Evolutionary conservation across 2,797 vertebrate genomes (phyloP), one percentile per base, ranked within the genome.

Genomic region (Lithobates sylvaticus): DNA sequence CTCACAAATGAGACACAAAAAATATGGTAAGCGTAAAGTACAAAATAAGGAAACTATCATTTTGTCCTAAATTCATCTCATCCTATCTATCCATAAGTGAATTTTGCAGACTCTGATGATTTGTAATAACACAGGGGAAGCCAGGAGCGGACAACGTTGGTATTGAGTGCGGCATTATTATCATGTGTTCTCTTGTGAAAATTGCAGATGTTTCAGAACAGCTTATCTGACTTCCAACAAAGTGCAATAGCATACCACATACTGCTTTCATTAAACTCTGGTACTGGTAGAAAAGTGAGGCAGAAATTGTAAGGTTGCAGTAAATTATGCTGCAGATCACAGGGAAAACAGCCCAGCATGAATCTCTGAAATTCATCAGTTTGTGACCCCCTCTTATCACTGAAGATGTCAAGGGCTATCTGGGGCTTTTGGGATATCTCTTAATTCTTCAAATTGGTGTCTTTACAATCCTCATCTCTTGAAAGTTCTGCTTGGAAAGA

Each of bases 181-280:
- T 78, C 77, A 78, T 68, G 77, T 47, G 64, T 81, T 74, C 29
- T 84, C 1, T 77, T 69, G 54, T 69, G 65, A 78, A 47, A 26
- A 73, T 67, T 65, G 78, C 32, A 70, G 71, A 36, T 34, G 79
- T 81, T 81, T 67, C 64, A 32, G 69, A 27, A 26, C 47, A 42
- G 36, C 10, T 67, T 79, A 85, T 79, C 36, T 36, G 42, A 21
- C n/a, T 72, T 42, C 54, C 68, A 81, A 50, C 72, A 76, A 27
- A 77, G 74, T 72, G 65, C 27, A 76, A 67, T 73, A 78, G 54
- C 76, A 75, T 36, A 67, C 76, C 81, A 84, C 86, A 87, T 87
- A 18, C 81, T 84, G 81, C 58, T 87, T 87, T 87, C 81, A 87
- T 84, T 87, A 87, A 29, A 18, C 3, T 68, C 16, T 61, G 44